Base-by-base conservation (phyloP, 92 coral and sea anemone species). In the Isaurus tuberculatus region DNA sequence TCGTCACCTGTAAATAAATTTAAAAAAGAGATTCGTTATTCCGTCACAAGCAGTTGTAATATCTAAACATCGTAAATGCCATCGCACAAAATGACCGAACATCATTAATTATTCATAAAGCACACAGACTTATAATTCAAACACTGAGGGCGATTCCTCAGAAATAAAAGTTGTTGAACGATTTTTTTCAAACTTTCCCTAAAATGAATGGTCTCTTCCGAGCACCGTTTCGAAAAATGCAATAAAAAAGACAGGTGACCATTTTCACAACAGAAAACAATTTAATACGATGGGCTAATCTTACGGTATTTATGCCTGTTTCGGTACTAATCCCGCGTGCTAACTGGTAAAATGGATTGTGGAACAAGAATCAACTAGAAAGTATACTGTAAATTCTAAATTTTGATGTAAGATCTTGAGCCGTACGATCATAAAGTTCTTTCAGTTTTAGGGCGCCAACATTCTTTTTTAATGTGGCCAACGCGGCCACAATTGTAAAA, bases 21-120 rank as follows among this genome's bases (percentile, higher is more conserved):
- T 70, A 67, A 70, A 70, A 70, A 70, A 70, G 75, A 70, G 36
- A 70, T 70, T 70, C 75, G 75, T 70, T 70, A 70, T 70, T 70
- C 75, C 37, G 75, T 70, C 75, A 70, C 75, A 70, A 70, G 75
- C 75, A 67, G 33, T 70, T 70, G 75, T 70, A 70, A 70, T 70
- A 27, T 70, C 75, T 70, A 29, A 70, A 70, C 75, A 70, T 70
- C 75, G 42, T 70, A 70, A 42, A 70, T 70, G 75, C 75, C 75
- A 70, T 70, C 75, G 36, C 75, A 70, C 75, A 70, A 70, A 70
- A 70, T 70, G 75, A 70, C 43, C 9, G 75, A 42, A 70, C 37
- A 70, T 40, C 33, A n/a, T 27, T 67, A 19, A 67, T 67, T 67
- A 67, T 67, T 67, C 73, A 67, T 67, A 67, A 67, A 13, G 20